phyloP scores from a whole-genome alignment of 2,888 invertebrate species.

The Blastobasis adustella region DNA sequence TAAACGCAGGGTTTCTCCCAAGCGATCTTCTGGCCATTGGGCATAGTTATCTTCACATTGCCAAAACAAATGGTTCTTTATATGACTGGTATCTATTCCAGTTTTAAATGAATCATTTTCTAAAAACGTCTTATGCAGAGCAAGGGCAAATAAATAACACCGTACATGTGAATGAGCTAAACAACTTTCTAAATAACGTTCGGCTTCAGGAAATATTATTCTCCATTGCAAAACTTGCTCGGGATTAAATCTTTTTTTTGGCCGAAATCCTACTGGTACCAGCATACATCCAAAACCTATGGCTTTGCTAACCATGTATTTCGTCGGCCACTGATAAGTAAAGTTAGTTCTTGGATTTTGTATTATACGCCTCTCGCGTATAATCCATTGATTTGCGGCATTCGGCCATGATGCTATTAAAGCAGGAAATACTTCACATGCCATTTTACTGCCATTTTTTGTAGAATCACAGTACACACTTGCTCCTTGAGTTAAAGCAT shows the following conservation, averaged over 20 bases:
- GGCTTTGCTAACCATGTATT: constrained; percentile 78
- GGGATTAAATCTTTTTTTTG: constrained; percentile 76
- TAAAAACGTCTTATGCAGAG: constrained; percentile 82
- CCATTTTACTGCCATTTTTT: constrained; percentile 52
- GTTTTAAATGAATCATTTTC: constrained; percentile 77
- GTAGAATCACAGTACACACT: constrained; percentile 77
- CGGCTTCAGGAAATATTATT: constrained; percentile 84
- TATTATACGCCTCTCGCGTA: constrained; percentile 72
- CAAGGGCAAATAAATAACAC: constrained; percentile 79
- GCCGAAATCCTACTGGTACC: constrained; percentile 80
- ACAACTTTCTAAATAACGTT: constrained; percentile 82
- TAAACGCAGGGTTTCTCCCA: constrained; percentile 79
- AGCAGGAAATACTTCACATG: constrained; percentile 82
- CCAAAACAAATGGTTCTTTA: constrained; percentile 84
- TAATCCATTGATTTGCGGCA: constrained; percentile 80
- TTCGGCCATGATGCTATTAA: constrained; percentile 82
- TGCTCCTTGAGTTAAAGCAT: constrained; percentile 77
- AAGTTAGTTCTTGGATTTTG: constrained; percentile 74
- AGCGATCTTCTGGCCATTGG: constrained; percentile 83
- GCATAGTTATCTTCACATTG: constrained; percentile 82
- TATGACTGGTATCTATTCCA: constrained; percentile 81
- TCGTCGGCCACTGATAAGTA: constrained; percentile 81
- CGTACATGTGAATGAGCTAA: constrained; percentile 82
- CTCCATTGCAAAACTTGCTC: constrained; percentile 85
- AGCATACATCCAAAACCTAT: constrained; percentile 80